Evolutionary conservation across 92 coral and sea anemone species (phyloP).

Genomic region (Porites divaricata): DNA sequence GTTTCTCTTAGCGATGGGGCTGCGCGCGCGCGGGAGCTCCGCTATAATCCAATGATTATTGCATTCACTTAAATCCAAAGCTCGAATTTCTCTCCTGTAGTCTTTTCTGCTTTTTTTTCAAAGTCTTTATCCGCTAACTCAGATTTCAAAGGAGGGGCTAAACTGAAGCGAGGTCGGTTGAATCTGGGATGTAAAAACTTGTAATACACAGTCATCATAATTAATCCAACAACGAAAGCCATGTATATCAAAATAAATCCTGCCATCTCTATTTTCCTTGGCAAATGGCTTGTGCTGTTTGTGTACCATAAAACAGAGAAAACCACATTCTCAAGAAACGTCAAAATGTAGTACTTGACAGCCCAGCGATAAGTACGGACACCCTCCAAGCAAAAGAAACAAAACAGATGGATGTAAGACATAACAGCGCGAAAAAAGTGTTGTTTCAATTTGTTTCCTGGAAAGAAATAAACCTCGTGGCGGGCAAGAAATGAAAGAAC

Average conservation of each 20-base stretch:
- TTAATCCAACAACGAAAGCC: constrained; percentile 53
- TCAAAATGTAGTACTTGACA: constrained; percentile 57
- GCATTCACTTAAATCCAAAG: constrained; percentile 24
- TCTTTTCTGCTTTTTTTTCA: neutral
- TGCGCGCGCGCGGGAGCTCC: too few relatives aligned
- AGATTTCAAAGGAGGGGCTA: constrained; percentile 25
- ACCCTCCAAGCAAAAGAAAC: constrained; percentile 80
- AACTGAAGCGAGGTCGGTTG: constrained; percentile 65
- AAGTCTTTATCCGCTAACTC: constrained; percentile 26
- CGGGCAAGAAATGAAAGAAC: constrained; percentile 51
- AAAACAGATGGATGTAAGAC: constrained; percentile 81
- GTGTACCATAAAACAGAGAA: constrained; percentile 84
- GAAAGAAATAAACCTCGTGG: constrained; percentile 77
- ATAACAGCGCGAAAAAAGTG: constrained; percentile 69
- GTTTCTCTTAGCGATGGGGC: too few relatives aligned
- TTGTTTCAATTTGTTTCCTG: constrained; percentile 65
- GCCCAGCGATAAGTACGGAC: constrained; percentile 76
- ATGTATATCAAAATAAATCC: constrained; percentile 67
- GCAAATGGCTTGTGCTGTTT: constrained; percentile 51
- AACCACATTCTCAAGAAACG: constrained; percentile 60
- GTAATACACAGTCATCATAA: constrained; percentile 75
- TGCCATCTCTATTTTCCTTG: constrained; percentile 69
- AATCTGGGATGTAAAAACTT: constrained; percentile 79
- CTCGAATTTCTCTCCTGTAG: constrained; percentile 9
- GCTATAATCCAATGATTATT: neutral